Base-by-base conservation (phyloP, 2,888 invertebrate genomes). In the Spatulosminthurus flaviceps region DNA sequence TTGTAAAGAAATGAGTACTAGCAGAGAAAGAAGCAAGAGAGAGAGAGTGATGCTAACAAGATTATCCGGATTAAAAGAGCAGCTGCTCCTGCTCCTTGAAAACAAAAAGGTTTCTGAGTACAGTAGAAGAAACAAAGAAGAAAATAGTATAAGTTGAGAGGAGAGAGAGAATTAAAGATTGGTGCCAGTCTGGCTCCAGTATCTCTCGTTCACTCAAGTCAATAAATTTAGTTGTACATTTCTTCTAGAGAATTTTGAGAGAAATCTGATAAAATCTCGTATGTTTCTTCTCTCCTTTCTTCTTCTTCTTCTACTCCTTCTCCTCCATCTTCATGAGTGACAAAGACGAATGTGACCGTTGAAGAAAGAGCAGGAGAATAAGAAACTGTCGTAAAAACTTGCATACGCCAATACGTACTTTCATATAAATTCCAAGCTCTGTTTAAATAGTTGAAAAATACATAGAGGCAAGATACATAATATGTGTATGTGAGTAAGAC, bases 281-380 rank as follows among this genome's bases (percentile, higher is more conserved):
- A 34, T 34, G 51, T 51, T 51, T 51, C 51, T 51, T 51, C 9
- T 51, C 51, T 51, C 16, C 51, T 51, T 2, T 34, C 16, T 51
- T n/a, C n/a, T n/a, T n/a, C n/a, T n/a, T n/a, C n/a, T n/a, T n/a
- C n/a, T n/a, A n/a, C n/a, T n/a, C n/a, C n/a, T n/a, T n/a, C n/a
- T n/a, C n/a, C 51, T 5, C 16, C 51, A 11, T 9, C 34, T 34
- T 34, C 51, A n/a, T 72, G 72, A 72, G 51, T 72, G 72, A 69
- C 69, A 51, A 51, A 72, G 72, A 72, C 72, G 72, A 72, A 72
- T 72, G 72, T 51, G 72, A 28, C 72, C 51, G 26, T 72, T 72
- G 51, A 72, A 72, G 51, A 51, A 4, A 19, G n/a, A 51, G 51
- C 43, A 51, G 28, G 72, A 19, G 51, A 51, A 0, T 28, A 51